Conservation (phyloP, 2,113 vertebrate species). For the Nesoenas mayeri region DNA sequence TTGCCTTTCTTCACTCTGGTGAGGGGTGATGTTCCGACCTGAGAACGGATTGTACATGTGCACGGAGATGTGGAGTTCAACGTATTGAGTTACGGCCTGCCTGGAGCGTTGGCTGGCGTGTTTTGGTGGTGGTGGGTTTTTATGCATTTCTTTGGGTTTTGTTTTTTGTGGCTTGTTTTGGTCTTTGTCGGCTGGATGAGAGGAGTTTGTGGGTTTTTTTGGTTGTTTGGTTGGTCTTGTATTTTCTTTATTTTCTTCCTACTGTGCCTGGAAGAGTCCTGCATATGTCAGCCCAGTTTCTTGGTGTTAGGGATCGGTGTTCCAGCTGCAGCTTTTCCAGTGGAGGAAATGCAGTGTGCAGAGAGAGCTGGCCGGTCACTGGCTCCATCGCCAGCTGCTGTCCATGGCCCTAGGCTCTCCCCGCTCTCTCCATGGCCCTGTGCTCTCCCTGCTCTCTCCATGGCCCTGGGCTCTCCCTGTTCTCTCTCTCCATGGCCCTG, state of each 20-base stretch:
- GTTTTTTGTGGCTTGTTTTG: no score
- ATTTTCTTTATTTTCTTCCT: no score
- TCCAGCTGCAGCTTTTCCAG: background rate
- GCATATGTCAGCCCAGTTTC: background rate
- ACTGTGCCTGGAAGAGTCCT: background rate
- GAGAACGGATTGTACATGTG: accelerated
- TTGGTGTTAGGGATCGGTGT: accelerated
- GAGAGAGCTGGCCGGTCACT: background rate
- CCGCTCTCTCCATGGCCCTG: no score
- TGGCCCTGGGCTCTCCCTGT: no score
- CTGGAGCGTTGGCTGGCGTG: background rate
- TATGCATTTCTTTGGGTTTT: no score
- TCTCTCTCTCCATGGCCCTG: background rate
- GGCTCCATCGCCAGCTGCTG: background rate
- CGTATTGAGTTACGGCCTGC: background rate
- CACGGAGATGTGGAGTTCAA: background rate
- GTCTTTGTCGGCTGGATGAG: no score
- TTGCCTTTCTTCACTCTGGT: background rate
- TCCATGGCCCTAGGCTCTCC: no score
- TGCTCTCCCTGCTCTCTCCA: no score
- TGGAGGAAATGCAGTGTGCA: background rate
- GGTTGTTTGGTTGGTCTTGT: accelerated
- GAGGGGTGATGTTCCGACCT: background rate
- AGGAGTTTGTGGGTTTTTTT: no score
- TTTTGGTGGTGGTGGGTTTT: no score